Evolutionary conservation across 1,140 invertebrate species (phyloP), one percentile per base, ranked within the genome.

Genomic region (Drosophila auraria): DNA sequence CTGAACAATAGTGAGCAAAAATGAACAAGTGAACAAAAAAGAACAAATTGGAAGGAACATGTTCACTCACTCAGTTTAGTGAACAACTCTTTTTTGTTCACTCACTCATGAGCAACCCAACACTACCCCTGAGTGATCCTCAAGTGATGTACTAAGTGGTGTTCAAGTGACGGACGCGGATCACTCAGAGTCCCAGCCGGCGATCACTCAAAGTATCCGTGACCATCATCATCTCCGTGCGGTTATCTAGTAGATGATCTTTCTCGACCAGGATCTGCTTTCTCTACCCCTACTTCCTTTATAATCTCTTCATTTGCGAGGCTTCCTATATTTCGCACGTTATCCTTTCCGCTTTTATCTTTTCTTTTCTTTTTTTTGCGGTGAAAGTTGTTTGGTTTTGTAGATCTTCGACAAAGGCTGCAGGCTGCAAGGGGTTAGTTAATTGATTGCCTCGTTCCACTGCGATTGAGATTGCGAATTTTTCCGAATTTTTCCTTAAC

Each of bases 341-440:
- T 83, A 72, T 76, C 42, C 51, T 75, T 75, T 54, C 49, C 36
- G 51, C 45, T 11, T 12, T n/a, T 42, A 23, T 62, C n/a, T 54
- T 38, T 14, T 11, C 11, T 25, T 69, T 44, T 53, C 20, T 23
- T 45, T 45, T 49, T 59, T 64, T 68, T 86, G 83, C 79, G 83
- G 83, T 87, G 83, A 86, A 86, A 86, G 83, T 86, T 72, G 70
- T 60, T 64, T 68, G 64, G 76, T 87, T 79, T 86, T 59, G 63
- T 54, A 61, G 51, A 53, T 69, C 74, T 78, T 51, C 33, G 25
- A 54, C 38, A 61, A 80, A 44, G 66, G 60, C 38, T 45, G 47
- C 25, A 50, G 66, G 60, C 38, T 45, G 47, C 25, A 50, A 64
- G 47, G 63, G 80, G 83, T 80, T 72, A 82, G 60, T 83, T 87